Evolutionary conservation across 2,888 invertebrate species (phyloP), one percentile per base, ranked within the genome.

Genomic region (Enchytraeus crypticus): DNA sequence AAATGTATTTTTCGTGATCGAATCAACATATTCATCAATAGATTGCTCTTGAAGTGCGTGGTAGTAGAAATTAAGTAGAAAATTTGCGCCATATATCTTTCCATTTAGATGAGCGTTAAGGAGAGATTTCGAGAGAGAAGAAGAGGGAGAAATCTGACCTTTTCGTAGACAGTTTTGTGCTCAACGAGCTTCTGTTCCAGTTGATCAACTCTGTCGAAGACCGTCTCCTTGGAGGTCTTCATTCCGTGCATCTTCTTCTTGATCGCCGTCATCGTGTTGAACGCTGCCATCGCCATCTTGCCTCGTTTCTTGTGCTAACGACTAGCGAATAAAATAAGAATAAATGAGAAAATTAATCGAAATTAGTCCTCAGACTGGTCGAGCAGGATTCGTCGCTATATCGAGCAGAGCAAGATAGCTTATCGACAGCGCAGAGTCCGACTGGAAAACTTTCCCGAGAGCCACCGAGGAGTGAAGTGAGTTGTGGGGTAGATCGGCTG

Each of bases 161-260:
- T 61, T 45, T 61, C 61, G 32, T 46, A 33, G 54, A 61, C 56
- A 47, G 61, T 58, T 14, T 61, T 61, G 49, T 58, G 51, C 34
- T 61, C 61, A 34, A 61, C 33, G n/a, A 61, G 57, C 47, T 61
- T 61, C 53, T 61, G 61, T 38, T 61, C 61, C 32, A 61, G 47
- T 45, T 61, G 57, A 45, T 61, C 61, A 21, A 61, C 61, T 26
- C 51, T 38, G 32, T 61, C 61, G 33, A 58, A 58, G 46, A 51
- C 57, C 18, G 29, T 33, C 18, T 61, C 61, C 46, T 61, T 61
- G 51, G 53, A n/a, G n/a, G 61, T 34, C 23, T 61, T 61, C 61
- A 61, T 61, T 29, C 53, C 53, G 53, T 61, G 61, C 61, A 61
- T 61, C 61, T 61, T 61, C 58, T 61, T 61, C 58, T 61, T 61